Percentiles rank a stretch among this genome's conserved stretches.
phyloP scores from a whole-genome alignment of 2,113 vertebrate genomes.

The Lamprologus callipterus region DNA sequence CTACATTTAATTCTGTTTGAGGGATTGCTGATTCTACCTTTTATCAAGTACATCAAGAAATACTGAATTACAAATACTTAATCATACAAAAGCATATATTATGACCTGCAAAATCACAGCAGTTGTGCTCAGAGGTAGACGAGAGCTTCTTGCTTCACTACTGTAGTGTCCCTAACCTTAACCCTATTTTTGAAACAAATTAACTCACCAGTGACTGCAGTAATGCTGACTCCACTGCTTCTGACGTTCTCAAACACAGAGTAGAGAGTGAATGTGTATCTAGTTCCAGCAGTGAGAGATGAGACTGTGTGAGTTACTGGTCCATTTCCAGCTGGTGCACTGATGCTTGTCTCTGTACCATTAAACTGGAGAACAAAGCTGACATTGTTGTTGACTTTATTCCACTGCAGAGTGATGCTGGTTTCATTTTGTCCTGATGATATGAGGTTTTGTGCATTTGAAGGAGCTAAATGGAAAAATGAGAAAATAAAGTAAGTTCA shows the following conservation, averaged over 20 bases:
- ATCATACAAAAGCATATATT: neutral
- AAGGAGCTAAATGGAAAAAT: no score
- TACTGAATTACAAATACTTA: neutral
- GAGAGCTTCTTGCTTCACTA: neutral
- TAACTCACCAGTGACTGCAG: neutral
- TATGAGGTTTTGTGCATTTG: fast-evolving
- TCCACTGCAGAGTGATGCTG: no score
- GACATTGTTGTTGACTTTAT: no score
- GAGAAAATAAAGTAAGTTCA: no score
- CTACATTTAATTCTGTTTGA: neutral
- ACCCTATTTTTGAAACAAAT: neutral
- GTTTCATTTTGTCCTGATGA: no score
- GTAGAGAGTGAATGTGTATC: neutral
- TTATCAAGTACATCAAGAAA: neutral
- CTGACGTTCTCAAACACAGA: neutral
- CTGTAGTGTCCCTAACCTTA: neutral
- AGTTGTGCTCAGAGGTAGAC: neutral
- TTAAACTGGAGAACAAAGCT: no score
- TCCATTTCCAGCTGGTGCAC: no score
- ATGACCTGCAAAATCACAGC: neutral
- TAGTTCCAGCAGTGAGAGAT: no score
- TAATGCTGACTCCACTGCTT: no score
- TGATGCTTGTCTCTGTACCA: no score
- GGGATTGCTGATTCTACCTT: neutral
- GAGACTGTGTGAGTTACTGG: fast-evolving